A percentile compares a stretch with the other conserved stretches of the same genome.
Conservation (phyloP, 2,888 invertebrate species). For the Orchesella flavescens region DNA sequence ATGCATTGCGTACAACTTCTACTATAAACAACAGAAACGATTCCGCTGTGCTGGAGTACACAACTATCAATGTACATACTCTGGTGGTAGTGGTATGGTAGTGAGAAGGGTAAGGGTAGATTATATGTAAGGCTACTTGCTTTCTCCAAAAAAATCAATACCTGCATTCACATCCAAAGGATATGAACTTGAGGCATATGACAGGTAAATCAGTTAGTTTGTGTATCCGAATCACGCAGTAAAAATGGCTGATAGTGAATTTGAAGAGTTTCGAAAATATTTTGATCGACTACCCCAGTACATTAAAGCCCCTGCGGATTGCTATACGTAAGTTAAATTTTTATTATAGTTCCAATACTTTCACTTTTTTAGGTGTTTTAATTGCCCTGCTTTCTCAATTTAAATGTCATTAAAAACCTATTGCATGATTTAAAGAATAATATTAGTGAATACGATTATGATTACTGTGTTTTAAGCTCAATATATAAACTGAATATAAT, state of each 20-base stretch:
- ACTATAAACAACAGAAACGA: too few species aligned
- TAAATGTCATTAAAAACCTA: too few species aligned
- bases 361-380: not conserved
- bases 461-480: too few species aligned
- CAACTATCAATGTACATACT: not conserved
- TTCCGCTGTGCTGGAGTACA: too few species aligned
- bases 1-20: too few species aligned
- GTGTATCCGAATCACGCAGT: not conserved
- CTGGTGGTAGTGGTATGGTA: not conserved
- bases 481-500: too few species aligned
- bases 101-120: not conserved
- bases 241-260: constrained; percentile 92
- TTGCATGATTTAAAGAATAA: too few species aligned
- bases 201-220: constrained; percentile 24
- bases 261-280: constrained; percentile 91
- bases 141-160: constrained; percentile 59
- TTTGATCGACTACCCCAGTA: constrained; percentile 88
- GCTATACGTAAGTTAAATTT: constrained; percentile 88
- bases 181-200: constrained; percentile 50
- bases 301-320: constrained; percentile 85
- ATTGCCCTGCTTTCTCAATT: too few species aligned
- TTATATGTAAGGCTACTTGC: not conserved
- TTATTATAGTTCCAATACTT: not conserved
- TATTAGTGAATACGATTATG: too few species aligned
- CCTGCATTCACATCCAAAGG: constrained; percentile 45